These are phyloP conservation scores for Sternarchorhynchus goeldii DNA, from an alignment of 2,797 vertebrate genomes.

Conservation along the genomic window DNA sequence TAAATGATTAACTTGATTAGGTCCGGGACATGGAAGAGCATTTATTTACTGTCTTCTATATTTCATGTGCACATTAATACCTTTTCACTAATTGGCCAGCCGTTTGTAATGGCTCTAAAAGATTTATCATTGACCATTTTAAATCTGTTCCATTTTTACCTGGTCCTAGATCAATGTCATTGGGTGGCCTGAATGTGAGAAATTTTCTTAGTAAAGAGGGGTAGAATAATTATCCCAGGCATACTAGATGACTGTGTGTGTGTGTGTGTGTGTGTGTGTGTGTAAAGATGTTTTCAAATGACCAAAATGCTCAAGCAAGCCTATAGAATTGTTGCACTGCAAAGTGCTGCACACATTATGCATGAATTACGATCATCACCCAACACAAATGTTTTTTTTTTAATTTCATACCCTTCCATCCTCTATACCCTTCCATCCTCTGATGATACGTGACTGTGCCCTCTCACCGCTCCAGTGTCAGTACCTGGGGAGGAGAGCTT, in stretches of 20 bases:
- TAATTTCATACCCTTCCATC: slow-evolving; percentile 39
- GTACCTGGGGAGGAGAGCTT: no score
- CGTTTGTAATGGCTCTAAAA: slow-evolving; percentile 35
- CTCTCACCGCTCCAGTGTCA: slow-evolving; percentile 54
- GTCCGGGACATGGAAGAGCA: slow-evolving; percentile 25
- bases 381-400: slow-evolving; percentile 44
- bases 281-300: background rate
- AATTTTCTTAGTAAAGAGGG: background rate
- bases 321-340: slow-evolving; percentile 8
- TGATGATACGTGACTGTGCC: slow-evolving; percentile 49
- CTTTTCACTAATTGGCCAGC: slow-evolving; percentile 43
- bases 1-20: slow-evolving; percentile 45
- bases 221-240: slow-evolving; percentile 17
- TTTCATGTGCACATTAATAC: slow-evolving; percentile 40
- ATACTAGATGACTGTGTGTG: background rate
- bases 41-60: slow-evolving; percentile 45
- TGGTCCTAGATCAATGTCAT: slow-evolving; percentile 43
- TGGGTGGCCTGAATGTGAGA: slow-evolving; percentile 24
- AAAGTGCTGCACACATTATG: slow-evolving; percentile 15
- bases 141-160: slow-evolving; percentile 43
- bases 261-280: slow-evolving; percentile 18
- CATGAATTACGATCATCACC: slow-evolving; percentile 1
- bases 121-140: slow-evolving; percentile 48
- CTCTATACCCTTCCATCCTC: slow-evolving; percentile 34
- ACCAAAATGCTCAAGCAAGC: slow-evolving; percentile 16